A percentile compares a stretch with the other conserved stretches of the same genome.
Evolutionary conservation across 2,888 invertebrate genomes (phyloP).

Genomic region (Sinotaia quadrata): DNA sequence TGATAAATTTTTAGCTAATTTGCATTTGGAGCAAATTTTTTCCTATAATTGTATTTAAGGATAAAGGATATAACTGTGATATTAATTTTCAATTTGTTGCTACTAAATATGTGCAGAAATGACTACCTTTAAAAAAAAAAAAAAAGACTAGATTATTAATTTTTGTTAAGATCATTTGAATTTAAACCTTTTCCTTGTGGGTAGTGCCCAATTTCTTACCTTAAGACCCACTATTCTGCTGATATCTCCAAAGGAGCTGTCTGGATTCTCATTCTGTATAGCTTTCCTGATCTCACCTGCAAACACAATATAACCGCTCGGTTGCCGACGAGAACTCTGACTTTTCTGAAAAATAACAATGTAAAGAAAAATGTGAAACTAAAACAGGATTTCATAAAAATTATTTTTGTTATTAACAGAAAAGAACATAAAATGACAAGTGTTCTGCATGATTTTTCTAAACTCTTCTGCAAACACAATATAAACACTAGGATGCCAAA

Average conservation of each 20-base stretch:
- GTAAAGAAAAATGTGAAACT: too few species aligned
- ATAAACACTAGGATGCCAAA: too few species aligned
- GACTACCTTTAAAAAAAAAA: not conserved
- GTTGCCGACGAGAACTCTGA: slow-evolving; percentile 56
- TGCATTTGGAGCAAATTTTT: not conserved
- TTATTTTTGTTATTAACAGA: too few species aligned
- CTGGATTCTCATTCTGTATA: slow-evolving; percentile 94
- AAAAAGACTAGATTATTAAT: not conserved
- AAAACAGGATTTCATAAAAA: too few species aligned
- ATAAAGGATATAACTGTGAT: not conserved
- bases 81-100: not conserved
- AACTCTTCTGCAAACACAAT: too few species aligned
- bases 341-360: slow-evolving; percentile 48
- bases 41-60: not conserved
- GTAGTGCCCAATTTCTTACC: too few species aligned
- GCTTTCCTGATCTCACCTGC: slow-evolving; percentile 95
- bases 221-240: slow-evolving; percentile 82
- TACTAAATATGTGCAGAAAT: not conserved
- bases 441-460: too few species aligned
- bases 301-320: slow-evolving; percentile 96
- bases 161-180: too few species aligned
- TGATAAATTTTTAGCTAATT: too few species aligned
- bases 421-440: too few species aligned
- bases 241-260: slow-evolving; percentile 91
- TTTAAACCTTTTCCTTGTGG: too few species aligned